Conservation (phyloP, 1,140 invertebrate genomes). For the Hyphantria cunea region DNA sequence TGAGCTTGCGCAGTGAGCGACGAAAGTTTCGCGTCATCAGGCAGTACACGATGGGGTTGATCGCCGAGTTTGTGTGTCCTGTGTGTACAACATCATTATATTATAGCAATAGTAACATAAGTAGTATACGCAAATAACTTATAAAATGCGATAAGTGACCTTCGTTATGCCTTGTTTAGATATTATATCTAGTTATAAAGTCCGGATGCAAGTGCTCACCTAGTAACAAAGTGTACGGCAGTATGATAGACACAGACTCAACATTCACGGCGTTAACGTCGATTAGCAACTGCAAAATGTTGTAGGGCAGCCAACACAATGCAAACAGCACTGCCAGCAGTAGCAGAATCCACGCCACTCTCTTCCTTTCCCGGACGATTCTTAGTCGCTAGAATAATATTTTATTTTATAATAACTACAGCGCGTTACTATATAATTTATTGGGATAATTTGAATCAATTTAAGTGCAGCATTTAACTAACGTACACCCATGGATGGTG, state of each 20-base stretch:
- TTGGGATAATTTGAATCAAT: no score
- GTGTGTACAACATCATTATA: no score
- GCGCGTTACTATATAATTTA: no score
- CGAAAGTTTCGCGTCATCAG: conserved; percentile 93
- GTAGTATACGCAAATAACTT: no score
- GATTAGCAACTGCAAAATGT: conserved; percentile 84
- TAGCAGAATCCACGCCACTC: conserved; percentile 88
- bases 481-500: no score
- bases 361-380: conserved; percentile 85
- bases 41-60: conserved; percentile 94
- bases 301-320: conserved; percentile 90
- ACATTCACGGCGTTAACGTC: conserved; percentile 80
- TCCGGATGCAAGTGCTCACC: no score
- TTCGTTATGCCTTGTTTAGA: no score
- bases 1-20: conserved; percentile 83
- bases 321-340: conserved; percentile 89
- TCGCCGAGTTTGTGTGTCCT: conserved; percentile 89
- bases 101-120: no score
- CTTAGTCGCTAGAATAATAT: conserved; percentile 84
- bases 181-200: no score
- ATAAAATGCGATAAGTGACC: no score
- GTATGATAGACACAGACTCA: conserved; percentile 59
- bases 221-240: conserved; percentile 81
- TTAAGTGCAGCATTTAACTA: no score
- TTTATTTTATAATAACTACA: no score